phyloP scores from a whole-genome alignment of 2,797 vertebrate species.

The Ficedula albicollis region DNA sequence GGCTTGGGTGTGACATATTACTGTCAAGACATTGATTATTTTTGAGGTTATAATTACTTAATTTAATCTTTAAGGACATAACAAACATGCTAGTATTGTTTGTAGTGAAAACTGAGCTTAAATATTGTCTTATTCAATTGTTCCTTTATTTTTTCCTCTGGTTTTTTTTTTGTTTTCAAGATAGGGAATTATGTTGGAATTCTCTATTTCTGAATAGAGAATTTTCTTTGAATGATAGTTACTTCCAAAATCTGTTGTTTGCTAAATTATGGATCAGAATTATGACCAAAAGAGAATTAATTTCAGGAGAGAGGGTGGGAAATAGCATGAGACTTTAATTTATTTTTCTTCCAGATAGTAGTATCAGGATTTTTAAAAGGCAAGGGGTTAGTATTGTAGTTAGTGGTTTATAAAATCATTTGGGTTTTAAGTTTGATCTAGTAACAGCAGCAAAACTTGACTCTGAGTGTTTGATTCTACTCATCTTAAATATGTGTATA shows the following conservation, averaged over 20 bases:
- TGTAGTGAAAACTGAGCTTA: background rate
- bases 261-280: background rate
- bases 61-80: background rate
- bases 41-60: background rate
- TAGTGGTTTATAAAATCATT: background rate
- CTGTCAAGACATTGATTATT: background rate
- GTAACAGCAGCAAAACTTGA: background rate
- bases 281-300: background rate
- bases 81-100: background rate
- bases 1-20: background rate
- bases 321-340: background rate
- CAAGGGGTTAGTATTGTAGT: background rate
- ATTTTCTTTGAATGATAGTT: slow-evolving; percentile 1
- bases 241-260: background rate
- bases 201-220: background rate
- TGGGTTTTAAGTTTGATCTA: background rate
- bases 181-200: background rate
- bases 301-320: background rate
- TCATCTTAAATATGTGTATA: background rate
- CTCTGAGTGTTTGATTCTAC: background rate
- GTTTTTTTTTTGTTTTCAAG: background rate
- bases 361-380: background rate
- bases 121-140: background rate
- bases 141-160: background rate
- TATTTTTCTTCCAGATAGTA: background rate